phyloP scores from a whole-genome alignment of 1,140 invertebrate species.

The Monomorium pharaonis region DNA sequence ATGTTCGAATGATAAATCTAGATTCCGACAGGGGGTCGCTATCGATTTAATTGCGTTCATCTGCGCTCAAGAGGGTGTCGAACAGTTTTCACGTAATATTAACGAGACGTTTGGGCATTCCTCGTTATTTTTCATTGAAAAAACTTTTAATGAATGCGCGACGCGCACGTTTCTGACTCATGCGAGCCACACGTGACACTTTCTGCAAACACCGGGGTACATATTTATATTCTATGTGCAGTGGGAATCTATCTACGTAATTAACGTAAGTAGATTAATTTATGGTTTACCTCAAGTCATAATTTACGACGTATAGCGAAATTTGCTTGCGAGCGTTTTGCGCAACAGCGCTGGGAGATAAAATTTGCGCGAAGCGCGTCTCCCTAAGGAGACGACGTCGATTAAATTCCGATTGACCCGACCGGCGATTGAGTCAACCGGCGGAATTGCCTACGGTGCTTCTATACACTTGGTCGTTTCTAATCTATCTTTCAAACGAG shows the following conservation, averaged over 20 bases:
- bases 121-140: constrained; percentile 18
- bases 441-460: not conserved
- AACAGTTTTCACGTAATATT: not conserved
- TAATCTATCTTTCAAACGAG: not conserved
- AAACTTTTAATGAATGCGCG: not conserved
- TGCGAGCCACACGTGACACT: constrained; percentile 48
- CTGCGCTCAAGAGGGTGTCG: not conserved
- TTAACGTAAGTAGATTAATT: constrained; percentile 5
- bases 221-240: not conserved
- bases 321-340: not conserved
- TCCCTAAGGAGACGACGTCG: not conserved
- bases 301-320: not conserved
- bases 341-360: not conserved
- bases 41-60: constrained; percentile 12
- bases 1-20: constrained; percentile 17
- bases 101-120: not conserved
- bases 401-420: not conserved
- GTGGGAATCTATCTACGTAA: constrained; percentile 5
- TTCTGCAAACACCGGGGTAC: constrained; percentile 27
- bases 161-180: constrained; percentile 27
- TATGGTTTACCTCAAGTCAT: not conserved
- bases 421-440: not conserved
- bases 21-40: not conserved
- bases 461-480: not conserved
- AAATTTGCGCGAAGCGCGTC: not conserved